A percentile compares a stretch with the other conserved stretches of the same genome.
phyloP scores from a whole-genome alignment of 2,113 vertebrate genomes.

The Actinemys pallida region DNA sequence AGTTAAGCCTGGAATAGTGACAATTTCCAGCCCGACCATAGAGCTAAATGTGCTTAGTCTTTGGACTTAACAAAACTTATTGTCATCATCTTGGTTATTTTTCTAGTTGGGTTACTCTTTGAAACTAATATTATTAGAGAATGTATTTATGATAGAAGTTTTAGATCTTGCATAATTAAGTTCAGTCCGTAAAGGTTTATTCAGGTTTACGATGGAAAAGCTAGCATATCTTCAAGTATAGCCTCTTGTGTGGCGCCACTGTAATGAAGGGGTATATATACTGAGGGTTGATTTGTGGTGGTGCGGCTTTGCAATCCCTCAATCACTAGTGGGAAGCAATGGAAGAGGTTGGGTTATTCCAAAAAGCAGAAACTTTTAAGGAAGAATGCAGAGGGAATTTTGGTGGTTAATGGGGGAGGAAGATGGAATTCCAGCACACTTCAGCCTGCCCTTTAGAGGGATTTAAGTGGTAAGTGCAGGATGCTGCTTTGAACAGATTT shows the following conservation, averaged over 20 bases:
- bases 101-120: neutral
- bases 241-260: neutral
- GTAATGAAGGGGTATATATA: accelerated
- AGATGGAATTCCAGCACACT: neutral
- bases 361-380: neutral
- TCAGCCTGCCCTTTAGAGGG: neutral
- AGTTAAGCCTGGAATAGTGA: neutral
- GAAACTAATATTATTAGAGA: neutral
- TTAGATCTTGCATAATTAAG: neutral
- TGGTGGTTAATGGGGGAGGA: neutral
- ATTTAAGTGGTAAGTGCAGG: neutral
- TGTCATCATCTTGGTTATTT: neutral
- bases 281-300: neutral
- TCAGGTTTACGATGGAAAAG: neutral
- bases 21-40: neutral
- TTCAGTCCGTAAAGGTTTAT: neutral
- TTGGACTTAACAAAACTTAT: neutral
- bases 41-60: neutral
- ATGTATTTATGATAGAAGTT: neutral
- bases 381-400: neutral
- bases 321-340: accelerated
- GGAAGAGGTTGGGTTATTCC: neutral
- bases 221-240: neutral
- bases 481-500: neutral
- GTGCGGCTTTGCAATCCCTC: neutral